phyloP scores from a whole-genome alignment of 2,113 vertebrate species.

The Tor tambroides region DNA sequence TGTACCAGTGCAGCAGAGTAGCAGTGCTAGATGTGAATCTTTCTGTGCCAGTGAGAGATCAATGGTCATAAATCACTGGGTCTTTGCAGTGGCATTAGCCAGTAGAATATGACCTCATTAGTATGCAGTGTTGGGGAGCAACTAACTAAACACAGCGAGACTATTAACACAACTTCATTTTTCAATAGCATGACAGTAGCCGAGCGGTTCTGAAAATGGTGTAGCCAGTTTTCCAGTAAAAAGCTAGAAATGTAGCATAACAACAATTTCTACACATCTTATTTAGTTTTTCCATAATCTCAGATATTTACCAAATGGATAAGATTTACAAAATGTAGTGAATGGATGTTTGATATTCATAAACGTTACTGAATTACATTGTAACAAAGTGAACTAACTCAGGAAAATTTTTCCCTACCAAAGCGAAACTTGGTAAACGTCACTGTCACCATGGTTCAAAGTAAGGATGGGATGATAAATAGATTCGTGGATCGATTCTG shows the following conservation, averaged over 20 bases:
- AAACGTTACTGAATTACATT: background rate
- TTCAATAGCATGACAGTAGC: background rate
- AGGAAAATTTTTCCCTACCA: background rate
- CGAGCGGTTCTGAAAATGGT: background rate
- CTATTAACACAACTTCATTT: background rate
- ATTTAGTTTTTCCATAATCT: background rate
- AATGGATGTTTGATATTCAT: background rate
- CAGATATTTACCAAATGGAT: background rate
- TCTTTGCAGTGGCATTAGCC: constrained; percentile 64
- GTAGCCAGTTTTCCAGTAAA: background rate
- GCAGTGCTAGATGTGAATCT: too few relatives aligned
- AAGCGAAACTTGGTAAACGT: background rate
- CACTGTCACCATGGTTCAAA: too few relatives aligned
- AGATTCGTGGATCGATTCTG: too few relatives aligned
- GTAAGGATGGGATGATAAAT: too few relatives aligned
- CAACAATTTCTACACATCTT: background rate
- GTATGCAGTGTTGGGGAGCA: too few relatives aligned
- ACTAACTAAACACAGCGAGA: background rate
- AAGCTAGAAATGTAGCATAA: background rate
- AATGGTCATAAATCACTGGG: constrained; percentile 61
- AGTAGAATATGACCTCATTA: constrained; percentile 63
- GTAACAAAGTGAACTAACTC: background rate
- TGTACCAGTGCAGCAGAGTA: background rate
- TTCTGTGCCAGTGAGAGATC: constrained; percentile 53
- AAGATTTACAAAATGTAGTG: background rate